A percentile compares a stretch with the other conserved stretches of the same genome.
Evolutionary conservation across 2,113 vertebrate genomes (phyloP).

Genomic region (Turdus rufiventris): DNA sequence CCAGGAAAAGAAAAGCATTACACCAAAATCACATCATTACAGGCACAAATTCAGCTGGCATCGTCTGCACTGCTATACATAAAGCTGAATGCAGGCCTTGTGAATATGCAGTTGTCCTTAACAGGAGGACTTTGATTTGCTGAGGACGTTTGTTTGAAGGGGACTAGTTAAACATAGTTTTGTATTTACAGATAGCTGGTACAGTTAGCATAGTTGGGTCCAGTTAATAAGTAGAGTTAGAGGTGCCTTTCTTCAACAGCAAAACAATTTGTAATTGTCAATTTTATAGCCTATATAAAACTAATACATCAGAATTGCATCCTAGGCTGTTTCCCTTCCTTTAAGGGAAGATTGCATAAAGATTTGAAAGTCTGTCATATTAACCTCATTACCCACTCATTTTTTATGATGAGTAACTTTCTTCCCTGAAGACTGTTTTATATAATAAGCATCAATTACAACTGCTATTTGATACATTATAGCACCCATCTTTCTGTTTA

Average conservation of each 20-base stretch:
- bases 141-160: conserved; percentile 7
- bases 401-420: background rate
- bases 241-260: background rate
- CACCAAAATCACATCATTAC: background rate
- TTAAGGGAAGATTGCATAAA: background rate
- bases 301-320: background rate
- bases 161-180: background rate
- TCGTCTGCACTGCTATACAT: background rate
- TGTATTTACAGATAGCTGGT: background rate
- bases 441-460: background rate
- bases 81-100: conserved; percentile 28
- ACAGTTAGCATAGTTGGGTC: background rate
- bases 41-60: conserved; percentile 28
- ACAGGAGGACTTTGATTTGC: background rate
- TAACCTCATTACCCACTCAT: conserved; percentile 28
- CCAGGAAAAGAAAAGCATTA: background rate
- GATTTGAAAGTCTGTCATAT: background rate
- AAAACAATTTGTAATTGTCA: background rate
- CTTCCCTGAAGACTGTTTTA: background rate
- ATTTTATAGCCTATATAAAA: background rate
- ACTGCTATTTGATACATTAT: background rate
- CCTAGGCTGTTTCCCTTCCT: background rate
- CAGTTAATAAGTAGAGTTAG: background rate
- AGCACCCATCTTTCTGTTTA: background rate
- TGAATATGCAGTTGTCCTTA: background rate